Base-by-base conservation (phyloP, 2,113 vertebrate genomes). In the Xerus inauris region DNA sequence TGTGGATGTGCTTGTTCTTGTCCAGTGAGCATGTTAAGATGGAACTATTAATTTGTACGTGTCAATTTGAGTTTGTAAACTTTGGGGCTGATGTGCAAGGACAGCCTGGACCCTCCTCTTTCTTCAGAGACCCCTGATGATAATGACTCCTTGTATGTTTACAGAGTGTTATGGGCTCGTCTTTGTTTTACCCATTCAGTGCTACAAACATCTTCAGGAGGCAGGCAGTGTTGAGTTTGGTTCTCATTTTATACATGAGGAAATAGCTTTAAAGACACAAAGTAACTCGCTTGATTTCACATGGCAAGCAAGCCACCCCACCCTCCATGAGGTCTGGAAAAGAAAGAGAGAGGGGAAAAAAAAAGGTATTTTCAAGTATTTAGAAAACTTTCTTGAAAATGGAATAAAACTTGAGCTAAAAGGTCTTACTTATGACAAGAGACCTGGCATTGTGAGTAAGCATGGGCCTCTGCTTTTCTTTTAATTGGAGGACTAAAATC, bases 381-480 rank as follows among this genome's bases (percentile, higher is more conserved):
- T 84, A 83, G 79, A 75, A 93, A 91, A 83, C 32, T 20, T 8
- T 83, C 57, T 73, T 80, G 71, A 71, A 96, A 94, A 75, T 11
- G 1, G 64, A 80, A 42, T 93, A 82, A 62, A 91, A 83, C 32
- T 91, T 83, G 73, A 26, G 32, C 51, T 32, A 87, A 49, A 95
- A 87, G 59, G 28, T 72, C 65, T 26, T 83, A 42, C 67, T 95
- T 73, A 84, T 64, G 77, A 92, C 35, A 89, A 75, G 69, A 91
- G 62, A 69, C 24, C 26, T 10, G 9, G 9, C 35, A 79, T 81
- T 93, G 16, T 45, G 11, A 42, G 77, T 22, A 20, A 85, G 47
- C 10, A 20, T n/a, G 72, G n/a, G 32, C 17, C 49, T 73, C 30
- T 65, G 14, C 19, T 93, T 64, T 38, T 67, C 49, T 89, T 75